Base-by-base conservation (phyloP, 2,888 invertebrate genomes). In the Diarsia rubi region DNA sequence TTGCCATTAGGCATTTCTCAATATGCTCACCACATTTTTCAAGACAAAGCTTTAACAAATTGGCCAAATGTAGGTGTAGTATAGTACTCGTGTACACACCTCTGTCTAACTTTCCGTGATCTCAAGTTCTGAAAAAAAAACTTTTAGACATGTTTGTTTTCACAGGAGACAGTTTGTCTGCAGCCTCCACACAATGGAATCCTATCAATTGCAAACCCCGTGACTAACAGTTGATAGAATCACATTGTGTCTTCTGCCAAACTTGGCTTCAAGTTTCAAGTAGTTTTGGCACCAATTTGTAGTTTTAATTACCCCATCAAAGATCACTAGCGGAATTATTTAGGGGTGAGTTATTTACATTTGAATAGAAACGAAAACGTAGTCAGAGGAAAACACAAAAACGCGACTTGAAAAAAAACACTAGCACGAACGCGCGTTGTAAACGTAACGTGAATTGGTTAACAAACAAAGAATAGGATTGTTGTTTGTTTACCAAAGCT, bases 181-280 rank as follows among this genome's bases (percentile, higher is more conserved):
- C 69, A 21, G 5, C 37, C 19, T 3, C 16, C 21, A 37, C 65
- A 83, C 81, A 78, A 83, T 66, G 3, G 21, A 69, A 72, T 69
- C 47, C 73, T 67, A 78, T 81, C 78, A 77, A 78, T 72, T 66
- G 19, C 59, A 78, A 72, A 59, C 1, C 65, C 60, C 49, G 57
- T 66, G 64, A n/a, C 44, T 54, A 44, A 70, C 31, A 67, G 63
- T 67, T 82, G 52, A 78, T 69, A 73, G 47, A 54, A 78, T 73
- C 66, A 62, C 79, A 59, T 78, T 83, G 79, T 80, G 83, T 49
- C 62, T 45, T 73, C 31, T 81, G 83, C 79, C 83, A 81, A 78
- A 69, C 42, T 42, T 45, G 52, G n/a, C 24, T 52, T 44, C 60
- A 63, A 69, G 19, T 73, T 69, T 69, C 66, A 59, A 81, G 62